Evolutionary conservation across 2,113 vertebrate genomes (phyloP).

Genomic region (Dasyprocta punctata): DNA sequence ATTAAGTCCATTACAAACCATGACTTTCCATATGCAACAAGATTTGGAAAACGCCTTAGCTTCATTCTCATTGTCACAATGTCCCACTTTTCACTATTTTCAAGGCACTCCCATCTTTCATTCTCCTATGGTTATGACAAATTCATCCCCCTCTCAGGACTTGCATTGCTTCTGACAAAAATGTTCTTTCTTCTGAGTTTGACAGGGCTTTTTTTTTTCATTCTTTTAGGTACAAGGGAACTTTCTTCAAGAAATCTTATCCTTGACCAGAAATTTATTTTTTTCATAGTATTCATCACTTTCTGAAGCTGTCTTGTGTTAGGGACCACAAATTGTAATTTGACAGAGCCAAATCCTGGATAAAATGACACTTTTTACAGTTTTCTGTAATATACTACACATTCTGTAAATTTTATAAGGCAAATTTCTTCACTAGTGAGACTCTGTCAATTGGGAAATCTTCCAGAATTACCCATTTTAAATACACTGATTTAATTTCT

Average conservation of each 20-base stretch:
- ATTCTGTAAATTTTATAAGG: background rate
- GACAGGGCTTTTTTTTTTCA: background rate
- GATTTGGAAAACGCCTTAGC: background rate
- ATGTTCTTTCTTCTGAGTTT: background rate
- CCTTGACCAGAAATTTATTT: background rate
- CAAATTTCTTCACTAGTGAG: background rate
- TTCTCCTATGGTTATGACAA: background rate
- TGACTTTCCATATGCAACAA: background rate
- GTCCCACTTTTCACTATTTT: background rate
- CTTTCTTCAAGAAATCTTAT: background rate
- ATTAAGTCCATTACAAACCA: background rate
- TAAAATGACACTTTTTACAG: background rate
- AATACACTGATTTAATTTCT: conserved; percentile 50
- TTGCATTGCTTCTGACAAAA: background rate
- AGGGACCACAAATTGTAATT: no score
- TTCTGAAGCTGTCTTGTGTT: background rate
- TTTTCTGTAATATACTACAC: background rate
- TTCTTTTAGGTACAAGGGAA: background rate
- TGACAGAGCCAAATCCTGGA: background rate
- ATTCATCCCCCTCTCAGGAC: background rate
- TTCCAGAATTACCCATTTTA: conserved; percentile 40
- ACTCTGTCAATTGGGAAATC: conserved; percentile 30
- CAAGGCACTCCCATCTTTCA: background rate
- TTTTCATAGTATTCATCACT: background rate
- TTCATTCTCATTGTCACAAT: background rate